These are phyloP conservation scores for Metallyticus violacea DNA, from an alignment of 2,888 invertebrate species.

Conservation along the genomic window DNA sequence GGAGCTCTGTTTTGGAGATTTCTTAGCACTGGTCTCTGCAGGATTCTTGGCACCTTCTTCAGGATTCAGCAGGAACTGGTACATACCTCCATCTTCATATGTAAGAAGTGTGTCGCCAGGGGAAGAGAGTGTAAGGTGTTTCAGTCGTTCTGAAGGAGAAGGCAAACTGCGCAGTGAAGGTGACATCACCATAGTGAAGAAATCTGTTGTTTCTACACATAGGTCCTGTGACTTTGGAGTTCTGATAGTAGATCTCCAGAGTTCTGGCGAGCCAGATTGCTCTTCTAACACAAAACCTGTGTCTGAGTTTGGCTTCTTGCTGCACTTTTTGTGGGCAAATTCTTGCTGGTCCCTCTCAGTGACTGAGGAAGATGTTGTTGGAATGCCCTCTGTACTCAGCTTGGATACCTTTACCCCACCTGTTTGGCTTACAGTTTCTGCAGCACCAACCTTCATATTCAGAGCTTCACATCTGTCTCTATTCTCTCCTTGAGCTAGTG, in stretches of 20 bases:
- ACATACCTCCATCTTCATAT: background rate
- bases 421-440: background rate
- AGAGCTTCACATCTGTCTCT: background rate
- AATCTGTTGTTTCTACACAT: conserved; percentile 42
- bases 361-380: background rate
- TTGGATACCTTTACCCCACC: background rate
- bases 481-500: background rate
- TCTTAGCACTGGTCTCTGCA: background rate
- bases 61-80: background rate
- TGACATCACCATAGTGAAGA: conserved; percentile 50
- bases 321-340: background rate
- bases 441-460: background rate
- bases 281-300: background rate
- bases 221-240: conserved; percentile 32
- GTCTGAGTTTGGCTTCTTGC: background rate
- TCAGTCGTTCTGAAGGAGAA: conserved; percentile 64
- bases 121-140: conserved; percentile 59
- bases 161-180: conserved; percentile 55
- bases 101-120: conserved; percentile 29
- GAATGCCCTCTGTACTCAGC: background rate
- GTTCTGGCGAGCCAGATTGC: background rate
- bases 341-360: background rate
- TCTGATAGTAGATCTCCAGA: conserved; percentile 12
- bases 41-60: background rate
- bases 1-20: background rate